phyloP scores from a whole-genome alignment of 2,113 vertebrate species.

The Pelusios castaneus region DNA sequence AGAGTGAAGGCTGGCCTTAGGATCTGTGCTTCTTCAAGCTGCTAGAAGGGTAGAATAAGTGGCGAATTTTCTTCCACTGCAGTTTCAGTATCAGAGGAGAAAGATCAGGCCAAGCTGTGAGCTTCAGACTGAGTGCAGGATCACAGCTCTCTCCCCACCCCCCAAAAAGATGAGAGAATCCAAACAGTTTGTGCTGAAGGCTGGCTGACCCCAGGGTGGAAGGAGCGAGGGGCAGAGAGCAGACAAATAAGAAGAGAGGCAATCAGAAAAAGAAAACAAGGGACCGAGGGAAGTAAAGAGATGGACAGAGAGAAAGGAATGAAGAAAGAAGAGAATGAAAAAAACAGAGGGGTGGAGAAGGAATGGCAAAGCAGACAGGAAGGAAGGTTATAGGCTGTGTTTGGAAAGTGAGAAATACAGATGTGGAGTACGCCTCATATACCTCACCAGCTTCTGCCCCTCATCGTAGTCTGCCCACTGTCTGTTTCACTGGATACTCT shows the following conservation, averaged over 20 bases:
- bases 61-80: not conserved
- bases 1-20: not conserved
- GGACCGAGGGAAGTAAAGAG: not conserved
- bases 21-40: not conserved
- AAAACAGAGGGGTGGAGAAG: not conserved
- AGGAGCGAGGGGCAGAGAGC: not conserved
- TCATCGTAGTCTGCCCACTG: not conserved
- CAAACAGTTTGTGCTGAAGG: accelerated
- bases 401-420: not conserved
- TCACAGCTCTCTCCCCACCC: not conserved
- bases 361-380: not conserved
- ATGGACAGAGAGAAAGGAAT: not conserved
- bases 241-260: not conserved
- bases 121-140: not conserved
- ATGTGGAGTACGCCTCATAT: not conserved
- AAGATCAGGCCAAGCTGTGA: not conserved
- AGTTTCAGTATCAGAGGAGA: not conserved
- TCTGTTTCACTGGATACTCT: not conserved
- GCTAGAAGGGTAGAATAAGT: not conserved
- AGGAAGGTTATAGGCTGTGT: not conserved
- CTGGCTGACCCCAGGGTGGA: not conserved
- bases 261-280: not conserved
- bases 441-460: not conserved
- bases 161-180: not conserved
- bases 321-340: not conserved